Evolutionary conservation across 23 tunicate genomes (phyloP).

Genomic region (Halocynthia roretzi): DNA sequence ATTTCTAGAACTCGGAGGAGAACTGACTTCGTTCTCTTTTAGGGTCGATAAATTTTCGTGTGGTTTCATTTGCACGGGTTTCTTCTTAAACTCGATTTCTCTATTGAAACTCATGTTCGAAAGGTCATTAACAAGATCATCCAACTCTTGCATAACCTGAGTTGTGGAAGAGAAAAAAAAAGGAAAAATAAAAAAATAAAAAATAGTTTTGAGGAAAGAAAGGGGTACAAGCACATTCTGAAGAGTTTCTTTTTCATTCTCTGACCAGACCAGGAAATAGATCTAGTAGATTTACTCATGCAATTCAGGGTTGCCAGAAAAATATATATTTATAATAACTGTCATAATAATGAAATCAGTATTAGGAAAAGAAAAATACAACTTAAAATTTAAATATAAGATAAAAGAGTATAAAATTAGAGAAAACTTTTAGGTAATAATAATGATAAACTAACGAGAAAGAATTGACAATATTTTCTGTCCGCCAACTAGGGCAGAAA

Average conservation of each 20-base stretch:
- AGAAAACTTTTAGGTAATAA: too few species aligned
- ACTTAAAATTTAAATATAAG: neutral
- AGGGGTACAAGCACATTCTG: neutral
- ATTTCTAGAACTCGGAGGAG: too few species aligned
- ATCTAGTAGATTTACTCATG: too few species aligned
- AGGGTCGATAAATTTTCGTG: too few species aligned
- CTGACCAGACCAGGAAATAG: too few species aligned
- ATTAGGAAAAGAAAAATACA: neutral
- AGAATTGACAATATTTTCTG: too few species aligned
- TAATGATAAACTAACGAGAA: too few species aligned
- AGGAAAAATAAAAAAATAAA: slow-evolving; percentile 12
- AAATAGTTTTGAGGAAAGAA: neutral
- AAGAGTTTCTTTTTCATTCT: too few species aligned
- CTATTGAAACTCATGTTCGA: slow-evolving; percentile 11
- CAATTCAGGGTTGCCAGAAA: too few species aligned
- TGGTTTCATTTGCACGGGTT: neutral
- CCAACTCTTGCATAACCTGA: slow-evolving; percentile 52
- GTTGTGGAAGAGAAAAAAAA: neutral
- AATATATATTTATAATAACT: neutral
- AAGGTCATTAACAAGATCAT: slow-evolving; percentile 34
- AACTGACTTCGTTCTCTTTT: too few species aligned
- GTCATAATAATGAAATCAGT: neutral
- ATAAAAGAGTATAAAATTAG: neutral
- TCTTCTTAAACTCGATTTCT: neutral
- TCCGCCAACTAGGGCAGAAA: too few species aligned